Base-by-base conservation (phyloP, 2,888 invertebrate species). In the Arctia plantaginis region DNA sequence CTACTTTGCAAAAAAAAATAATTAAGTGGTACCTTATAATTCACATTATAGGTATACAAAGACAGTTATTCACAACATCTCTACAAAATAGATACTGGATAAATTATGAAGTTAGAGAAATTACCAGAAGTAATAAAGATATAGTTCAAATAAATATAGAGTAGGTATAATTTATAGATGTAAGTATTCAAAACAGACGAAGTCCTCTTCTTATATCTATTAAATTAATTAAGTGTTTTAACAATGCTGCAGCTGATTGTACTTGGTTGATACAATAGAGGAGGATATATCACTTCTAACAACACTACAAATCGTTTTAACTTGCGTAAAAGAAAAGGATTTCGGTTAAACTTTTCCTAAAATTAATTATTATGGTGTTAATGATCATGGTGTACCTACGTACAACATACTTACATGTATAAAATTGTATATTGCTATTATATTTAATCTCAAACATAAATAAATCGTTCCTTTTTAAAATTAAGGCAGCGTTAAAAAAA, bases 71-170 rank as follows among this genome's bases (percentile, higher is more conserved):
- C 41, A 41, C 44, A 70, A 7, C 41, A 47, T 15, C 12, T 27
- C 30, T 41, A 67, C 44, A 74, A 75, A 68, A 74, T 62, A 74
- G 75, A 65, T 70, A 65, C 73, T 67, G 71, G 10, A 75, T 77
- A 82, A 80, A 79, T 67, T 75, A 71, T 71, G 69, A 69, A 75
- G 77, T 79, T 72, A 79, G 77, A 81, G 81, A 82, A 79, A 82
- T n/a, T 59, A n/a, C 4, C 73, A 71, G 67, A 44, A 18, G 3
- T 18, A 18, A 44, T 18, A 4, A 44, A 18, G 15, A 44, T 44
- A 18, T 44, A 18, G 23, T 23, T 51, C 8, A 23, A 51, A 23
- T 51, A 8, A 51, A 23, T 23, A 23, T 23, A 51, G 8, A 8
- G 23, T 35, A 35, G 35, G 6, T 35, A 35, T 35, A 35, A 6